Evolutionary conservation across 2,797 vertebrate genomes (phyloP).

Genomic region (Epinephelus malabaricus): DNA sequence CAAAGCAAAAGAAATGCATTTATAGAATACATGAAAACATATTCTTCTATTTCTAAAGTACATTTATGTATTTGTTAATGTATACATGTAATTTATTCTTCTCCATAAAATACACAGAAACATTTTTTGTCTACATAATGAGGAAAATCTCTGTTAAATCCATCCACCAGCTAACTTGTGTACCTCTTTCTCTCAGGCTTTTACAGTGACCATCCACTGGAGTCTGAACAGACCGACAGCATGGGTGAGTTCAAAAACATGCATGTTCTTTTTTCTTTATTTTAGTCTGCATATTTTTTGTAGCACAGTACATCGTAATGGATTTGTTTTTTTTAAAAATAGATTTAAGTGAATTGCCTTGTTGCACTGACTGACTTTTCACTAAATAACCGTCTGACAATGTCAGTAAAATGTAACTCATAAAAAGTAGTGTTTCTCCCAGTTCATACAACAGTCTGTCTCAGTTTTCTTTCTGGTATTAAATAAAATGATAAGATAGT

Average conservation of each 20-base stretch:
- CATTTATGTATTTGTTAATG: no score
- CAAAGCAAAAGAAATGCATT: no score
- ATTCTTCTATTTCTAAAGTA: no score
- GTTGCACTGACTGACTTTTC: not conserved
- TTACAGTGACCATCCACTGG: conserved; percentile 82
- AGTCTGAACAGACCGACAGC: conserved; percentile 81
- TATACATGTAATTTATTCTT: no score
- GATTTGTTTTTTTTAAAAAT: no score
- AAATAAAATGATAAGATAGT: not conserved
- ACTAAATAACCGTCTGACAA: not conserved
- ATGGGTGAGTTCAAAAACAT: conserved; percentile 82
- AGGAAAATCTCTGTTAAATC: not conserved
- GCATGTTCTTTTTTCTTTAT: not conserved
- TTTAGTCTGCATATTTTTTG: not conserved
- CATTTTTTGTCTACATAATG: not conserved
- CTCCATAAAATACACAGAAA: not conserved
- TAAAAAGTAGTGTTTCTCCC: not conserved
- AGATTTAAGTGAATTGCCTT: not conserved
- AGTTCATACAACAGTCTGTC: not conserved
- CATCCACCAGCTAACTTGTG: not conserved
- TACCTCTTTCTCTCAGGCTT: conserved; percentile 80
- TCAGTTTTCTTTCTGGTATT: not conserved
- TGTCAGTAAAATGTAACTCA: not conserved
- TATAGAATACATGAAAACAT: no score
- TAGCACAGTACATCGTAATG: no score